Percentiles rank a stretch among this genome's conserved stretches.
Evolutionary conservation across 2,113 vertebrate genomes (phyloP).

Genomic region (Myiopsitta monachus): DNA sequence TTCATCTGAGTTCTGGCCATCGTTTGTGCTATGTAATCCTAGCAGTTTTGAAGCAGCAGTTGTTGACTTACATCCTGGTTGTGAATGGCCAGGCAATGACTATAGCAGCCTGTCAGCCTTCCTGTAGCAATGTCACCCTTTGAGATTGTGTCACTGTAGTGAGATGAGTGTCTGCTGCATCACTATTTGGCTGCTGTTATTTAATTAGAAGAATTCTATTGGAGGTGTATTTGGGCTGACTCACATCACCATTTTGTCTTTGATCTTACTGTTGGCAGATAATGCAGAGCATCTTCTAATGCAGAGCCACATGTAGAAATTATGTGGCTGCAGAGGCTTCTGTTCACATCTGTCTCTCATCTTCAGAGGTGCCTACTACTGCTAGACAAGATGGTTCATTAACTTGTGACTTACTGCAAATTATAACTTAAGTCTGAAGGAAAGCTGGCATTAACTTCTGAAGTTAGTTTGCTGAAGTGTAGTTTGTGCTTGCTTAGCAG

Average conservation of each 20-base stretch:
- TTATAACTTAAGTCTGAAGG: neutral
- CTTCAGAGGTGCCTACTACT: neutral
- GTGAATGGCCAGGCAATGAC: neutral
- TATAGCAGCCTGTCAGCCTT: neutral
- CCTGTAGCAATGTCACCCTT: neutral
- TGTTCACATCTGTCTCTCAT: neutral
- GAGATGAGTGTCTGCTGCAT: neutral
- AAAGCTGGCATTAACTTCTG: neutral
- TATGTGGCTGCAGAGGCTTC: neutral
- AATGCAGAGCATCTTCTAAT: too few species aligned
- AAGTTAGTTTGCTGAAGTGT: neutral
- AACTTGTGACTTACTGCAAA: neutral
- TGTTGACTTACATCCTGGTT: neutral
- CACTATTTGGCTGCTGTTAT: neutral
- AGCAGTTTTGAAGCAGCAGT: neutral
- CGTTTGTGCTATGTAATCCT: neutral
- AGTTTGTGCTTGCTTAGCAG: neutral
- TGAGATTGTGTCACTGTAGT: neutral
- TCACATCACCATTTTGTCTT: neutral
- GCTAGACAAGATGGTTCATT: neutral
- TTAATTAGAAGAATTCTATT: neutral
- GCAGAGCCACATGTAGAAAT: neutral
- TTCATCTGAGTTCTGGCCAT: neutral
- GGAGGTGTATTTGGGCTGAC: neutral
- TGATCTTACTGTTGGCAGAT: neutral